Conservation (phyloP, 2,888 invertebrate species). For the Troglohyphantes excavatus region DNA sequence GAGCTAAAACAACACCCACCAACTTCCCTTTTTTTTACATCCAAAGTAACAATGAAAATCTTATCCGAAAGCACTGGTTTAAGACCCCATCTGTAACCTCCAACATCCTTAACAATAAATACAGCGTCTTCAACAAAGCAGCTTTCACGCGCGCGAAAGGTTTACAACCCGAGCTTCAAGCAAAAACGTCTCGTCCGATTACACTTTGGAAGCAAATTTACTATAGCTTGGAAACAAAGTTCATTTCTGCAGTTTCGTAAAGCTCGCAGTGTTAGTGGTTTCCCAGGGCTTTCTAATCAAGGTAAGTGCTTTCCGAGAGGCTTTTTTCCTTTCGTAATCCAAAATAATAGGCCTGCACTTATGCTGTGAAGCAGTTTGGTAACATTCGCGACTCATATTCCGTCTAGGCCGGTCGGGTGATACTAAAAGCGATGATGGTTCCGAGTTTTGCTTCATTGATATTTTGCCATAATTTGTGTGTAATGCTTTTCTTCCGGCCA, state of each 20-base stretch:
- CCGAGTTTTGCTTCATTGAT: not conserved
- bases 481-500: too few relatives aligned
- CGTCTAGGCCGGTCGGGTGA: not conserved
- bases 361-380: conserved; percentile 22
- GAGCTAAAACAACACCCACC: too few relatives aligned
- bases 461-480: too few relatives aligned
- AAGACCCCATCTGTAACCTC: not conserved
- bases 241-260: conserved; percentile 30
- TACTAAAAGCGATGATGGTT: not conserved
- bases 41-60: too few relatives aligned
- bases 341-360: conserved; percentile 42
- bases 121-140: not conserved
- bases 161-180: not conserved
- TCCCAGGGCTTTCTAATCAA: conserved; percentile 50
- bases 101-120: not conserved
- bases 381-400: conserved; percentile 18
- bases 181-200: not conserved
- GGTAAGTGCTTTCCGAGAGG: conserved; percentile 42
- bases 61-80: not conserved
- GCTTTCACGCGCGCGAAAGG: not conserved
- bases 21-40: too few relatives aligned
- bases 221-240: not conserved
- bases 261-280: conserved; percentile 43
- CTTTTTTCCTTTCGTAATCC: conserved; percentile 42
- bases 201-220: conserved; percentile 34